Conservation (phyloP, 2,888 invertebrate genomes). For the Raillietiella orientalis region DNA sequence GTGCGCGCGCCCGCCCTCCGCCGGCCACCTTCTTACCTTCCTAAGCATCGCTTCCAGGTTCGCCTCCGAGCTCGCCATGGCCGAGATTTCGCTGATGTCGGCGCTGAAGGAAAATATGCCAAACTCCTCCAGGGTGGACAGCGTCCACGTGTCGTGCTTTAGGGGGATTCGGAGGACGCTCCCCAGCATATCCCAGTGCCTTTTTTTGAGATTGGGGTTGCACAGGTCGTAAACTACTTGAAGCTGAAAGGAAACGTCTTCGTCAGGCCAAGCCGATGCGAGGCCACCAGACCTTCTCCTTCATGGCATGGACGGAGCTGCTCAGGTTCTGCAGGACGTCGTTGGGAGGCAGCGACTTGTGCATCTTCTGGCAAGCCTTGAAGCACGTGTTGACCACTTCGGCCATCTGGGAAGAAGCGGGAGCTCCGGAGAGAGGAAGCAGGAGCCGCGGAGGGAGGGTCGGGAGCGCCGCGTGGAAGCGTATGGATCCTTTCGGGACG, state of each 20-base stretch:
- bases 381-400: conserved; percentile 26
- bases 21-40: conserved; percentile 24
- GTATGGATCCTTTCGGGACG: too few relatives aligned
- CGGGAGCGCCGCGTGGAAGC: too few relatives aligned
- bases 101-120: conserved; percentile 37
- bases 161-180: conserved; percentile 35
- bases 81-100: conserved; percentile 48
- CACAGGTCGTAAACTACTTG: conserved; percentile 45
- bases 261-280: conserved; percentile 6
- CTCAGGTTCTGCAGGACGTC: conserved; percentile 40
- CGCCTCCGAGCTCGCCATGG: conserved; percentile 59
- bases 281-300: conserved; percentile 26
- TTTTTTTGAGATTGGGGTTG: conserved; percentile 37
- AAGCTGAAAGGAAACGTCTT: conserved; percentile 15
- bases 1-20: too few relatives aligned
- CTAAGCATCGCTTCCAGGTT: conserved; percentile 42
- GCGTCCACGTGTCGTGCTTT: conserved; percentile 27
- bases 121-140: conserved; percentile 30
- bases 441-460: too few relatives aligned
- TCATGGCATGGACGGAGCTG: conserved; percentile 38
- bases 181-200: conserved; percentile 62
- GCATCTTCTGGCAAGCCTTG: conserved; percentile 38
- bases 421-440: too few relatives aligned
- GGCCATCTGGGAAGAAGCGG: too few relatives aligned
- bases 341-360: conserved; percentile 50